Evolutionary conservation across 2,888 invertebrate species (phyloP), one percentile per base, ranked within the genome.

Genomic region (Polydrusus pterygomalis): DNA sequence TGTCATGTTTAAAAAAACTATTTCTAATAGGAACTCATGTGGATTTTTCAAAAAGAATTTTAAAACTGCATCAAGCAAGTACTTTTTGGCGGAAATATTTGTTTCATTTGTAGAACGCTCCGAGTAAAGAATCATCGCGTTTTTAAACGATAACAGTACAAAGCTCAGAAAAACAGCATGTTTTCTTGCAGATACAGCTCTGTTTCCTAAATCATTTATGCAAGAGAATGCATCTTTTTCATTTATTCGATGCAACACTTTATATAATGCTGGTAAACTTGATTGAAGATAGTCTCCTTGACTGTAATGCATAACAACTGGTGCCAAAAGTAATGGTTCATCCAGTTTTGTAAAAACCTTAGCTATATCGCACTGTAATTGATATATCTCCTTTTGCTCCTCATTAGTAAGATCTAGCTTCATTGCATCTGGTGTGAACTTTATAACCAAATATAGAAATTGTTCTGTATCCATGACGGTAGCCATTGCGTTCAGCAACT

Each of bases 41-140:
- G 80, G 80, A 70, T 80, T 82, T 65, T 79, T 80, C 6, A 75
- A 43, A 40, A 80, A 82, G 73, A 79, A 82, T 58, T 81, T 79
- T 34, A 81, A 58, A 3, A 76, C 77, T 11, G 79, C 60, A 0
- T 78, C 68, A 51, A 81, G 79, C 13, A 80, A 20, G 62, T 80
- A 69, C 69, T 81, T 81, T 34, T 78, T 78, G 75, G 56, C 70
- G 9, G 79, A 78, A 43, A 71, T 72, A 30, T 81, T 78, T 7
- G 9, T 74, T 10, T 77, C 74, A 38, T 69, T 72, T 13, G 47
- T 25, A 13, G 47, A 51, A 11, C 62, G 65, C 34, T 43, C 54
- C 40, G 62, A 62, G 3, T 80, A 56, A 18, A 76, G 20, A 34
- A 71, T 64, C 10, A 75, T 6, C 25, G 76, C 70, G 18, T 75